Conservation (phyloP, 2,888 invertebrate species). For the Silvanus unidentatus region DNA sequence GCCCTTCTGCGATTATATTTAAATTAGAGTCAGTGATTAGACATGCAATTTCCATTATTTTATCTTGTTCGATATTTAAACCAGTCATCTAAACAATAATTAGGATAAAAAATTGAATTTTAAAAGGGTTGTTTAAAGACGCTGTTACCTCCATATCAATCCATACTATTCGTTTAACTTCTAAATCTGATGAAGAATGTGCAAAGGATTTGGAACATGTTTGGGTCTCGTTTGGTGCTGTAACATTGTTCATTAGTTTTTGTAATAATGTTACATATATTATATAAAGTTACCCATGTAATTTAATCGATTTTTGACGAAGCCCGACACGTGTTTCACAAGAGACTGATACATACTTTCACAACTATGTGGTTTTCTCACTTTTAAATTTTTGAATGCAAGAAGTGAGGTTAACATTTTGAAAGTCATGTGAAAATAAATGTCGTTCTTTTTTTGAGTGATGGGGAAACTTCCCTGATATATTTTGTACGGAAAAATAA, state of each 20-base stretch:
- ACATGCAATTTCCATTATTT: conserved; percentile 85
- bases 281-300: background rate
- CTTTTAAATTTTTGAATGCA: too few relatives aligned
- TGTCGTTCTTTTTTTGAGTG: too few relatives aligned
- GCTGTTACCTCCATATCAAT: conserved; percentile 61
- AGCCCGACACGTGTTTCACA: background rate
- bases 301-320: background rate
- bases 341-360: background rate
- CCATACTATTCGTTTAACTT: conserved; percentile 58
- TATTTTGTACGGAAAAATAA: too few relatives aligned
- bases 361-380: too few relatives aligned
- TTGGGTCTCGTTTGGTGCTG: background rate
- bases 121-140: background rate
- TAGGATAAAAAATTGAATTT: conserved; percentile 10
- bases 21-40: conserved; percentile 78
- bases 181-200: conserved; percentile 28
- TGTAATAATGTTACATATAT: background rate
- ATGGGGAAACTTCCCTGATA: too few relatives aligned
- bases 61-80: conserved; percentile 66
- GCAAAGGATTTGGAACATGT: background rate
- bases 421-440: too few relatives aligned
- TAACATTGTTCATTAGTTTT: background rate
- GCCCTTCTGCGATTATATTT: conserved; percentile 68
- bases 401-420: too few relatives aligned
- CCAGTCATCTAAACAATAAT: conserved; percentile 73